Conservation (phyloP, 92 coral and sea anemone genomes). For the Bergia sp. region DNA sequence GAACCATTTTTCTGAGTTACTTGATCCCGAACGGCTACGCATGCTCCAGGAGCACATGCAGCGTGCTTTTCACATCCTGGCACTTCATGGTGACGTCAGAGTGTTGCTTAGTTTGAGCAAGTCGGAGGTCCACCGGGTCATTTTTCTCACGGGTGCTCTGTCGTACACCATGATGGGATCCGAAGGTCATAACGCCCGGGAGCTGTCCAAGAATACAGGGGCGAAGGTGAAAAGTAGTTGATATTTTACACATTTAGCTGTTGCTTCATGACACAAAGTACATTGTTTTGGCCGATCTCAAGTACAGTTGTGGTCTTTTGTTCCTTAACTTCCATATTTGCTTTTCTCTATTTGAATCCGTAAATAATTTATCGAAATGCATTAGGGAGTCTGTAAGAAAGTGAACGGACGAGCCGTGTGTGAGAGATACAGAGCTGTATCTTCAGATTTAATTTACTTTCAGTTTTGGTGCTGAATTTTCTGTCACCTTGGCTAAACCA, state of each 20-base stretch:
- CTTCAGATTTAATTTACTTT: too few species aligned
- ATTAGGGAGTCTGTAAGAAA: too few species aligned
- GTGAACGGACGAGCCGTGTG: too few species aligned
- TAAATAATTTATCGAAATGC: too few species aligned
- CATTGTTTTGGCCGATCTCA: too few species aligned
- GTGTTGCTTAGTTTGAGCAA: constrained; percentile 74
- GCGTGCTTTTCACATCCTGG: constrained; percentile 89
- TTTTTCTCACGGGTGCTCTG: constrained; percentile 71
- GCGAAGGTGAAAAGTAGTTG: constrained; percentile 59
- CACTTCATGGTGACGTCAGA: constrained; percentile 78
- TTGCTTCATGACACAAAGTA: too few species aligned
- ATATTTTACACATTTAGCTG: too few species aligned
- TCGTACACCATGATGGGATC: constrained; percentile 81
- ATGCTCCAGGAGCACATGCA: constrained; percentile 92
- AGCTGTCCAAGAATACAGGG: constrained; percentile 80
- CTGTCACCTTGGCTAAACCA: not conserved
- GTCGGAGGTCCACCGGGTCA: constrained; percentile 77
- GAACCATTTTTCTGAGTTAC: constrained; percentile 66
- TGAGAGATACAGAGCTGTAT: too few species aligned
- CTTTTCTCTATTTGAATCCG: too few species aligned
- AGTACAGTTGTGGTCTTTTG: too few species aligned
- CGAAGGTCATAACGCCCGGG: constrained; percentile 77
- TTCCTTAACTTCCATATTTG: too few species aligned
- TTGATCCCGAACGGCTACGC: constrained; percentile 70
- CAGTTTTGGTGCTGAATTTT: not conserved